Conservation (phyloP, 2,113 vertebrate genomes). For the Pelodiscus sinensis region DNA sequence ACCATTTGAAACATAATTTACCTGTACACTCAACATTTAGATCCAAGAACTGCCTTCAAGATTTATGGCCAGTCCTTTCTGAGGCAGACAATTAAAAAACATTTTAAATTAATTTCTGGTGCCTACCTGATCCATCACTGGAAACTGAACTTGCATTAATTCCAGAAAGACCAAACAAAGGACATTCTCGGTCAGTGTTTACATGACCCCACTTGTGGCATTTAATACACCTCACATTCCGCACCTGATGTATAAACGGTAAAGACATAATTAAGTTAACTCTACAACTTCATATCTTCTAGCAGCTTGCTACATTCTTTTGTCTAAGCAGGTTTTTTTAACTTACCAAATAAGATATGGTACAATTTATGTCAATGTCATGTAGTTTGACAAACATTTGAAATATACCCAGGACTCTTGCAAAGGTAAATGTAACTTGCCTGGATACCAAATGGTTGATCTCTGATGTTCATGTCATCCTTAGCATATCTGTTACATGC, state of each 20-base stretch:
- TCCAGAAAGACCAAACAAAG: slow-evolving; percentile 97
- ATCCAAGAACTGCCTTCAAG: rapidly evolving
- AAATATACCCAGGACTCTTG: slow-evolving; percentile 55
- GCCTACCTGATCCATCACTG: slow-evolving; percentile 90
- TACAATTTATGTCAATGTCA: slow-evolving; percentile 23
- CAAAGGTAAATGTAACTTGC: slow-evolving; percentile 75
- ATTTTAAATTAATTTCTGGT: not conserved
- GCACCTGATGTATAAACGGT: slow-evolving; percentile 81
- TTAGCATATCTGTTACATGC: slow-evolving; percentile 90
- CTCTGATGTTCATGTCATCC: slow-evolving; percentile 99
- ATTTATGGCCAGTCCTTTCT: not conserved
- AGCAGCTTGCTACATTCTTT: not conserved
- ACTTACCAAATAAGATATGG: slow-evolving; percentile 19
- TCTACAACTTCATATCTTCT: not conserved
- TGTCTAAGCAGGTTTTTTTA: not conserved
- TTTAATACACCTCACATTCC: slow-evolving; percentile 98
- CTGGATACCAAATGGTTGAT: slow-evolving; percentile 99
- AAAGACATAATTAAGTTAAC: not conserved
- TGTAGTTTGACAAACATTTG: slow-evolving; percentile 36
- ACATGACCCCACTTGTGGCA: slow-evolving; percentile 99
- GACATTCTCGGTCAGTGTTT: slow-evolving; percentile 97
- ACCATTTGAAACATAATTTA: not conserved
- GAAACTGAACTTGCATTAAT: slow-evolving; percentile 95
- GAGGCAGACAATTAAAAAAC: not conserved
- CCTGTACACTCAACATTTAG: not conserved